Evolutionary conservation across 2,888 invertebrate species (phyloP).

Genomic region (Macrophya annulata): DNA sequence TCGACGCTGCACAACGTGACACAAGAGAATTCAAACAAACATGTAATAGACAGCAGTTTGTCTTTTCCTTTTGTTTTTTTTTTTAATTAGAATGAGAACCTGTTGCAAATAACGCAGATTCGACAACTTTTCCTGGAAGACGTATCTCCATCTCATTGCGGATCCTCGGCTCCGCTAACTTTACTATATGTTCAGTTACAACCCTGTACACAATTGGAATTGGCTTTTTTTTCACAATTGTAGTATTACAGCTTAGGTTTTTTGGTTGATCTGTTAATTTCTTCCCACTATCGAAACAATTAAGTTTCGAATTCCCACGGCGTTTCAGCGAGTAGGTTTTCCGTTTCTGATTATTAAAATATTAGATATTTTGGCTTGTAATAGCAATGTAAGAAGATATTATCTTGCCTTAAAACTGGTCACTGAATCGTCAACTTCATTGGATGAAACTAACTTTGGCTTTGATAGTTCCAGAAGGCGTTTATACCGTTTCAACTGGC

Average conservation of each 20-base stretch:
- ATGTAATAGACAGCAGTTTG: not conserved
- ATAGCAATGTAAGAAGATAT: not conserved
- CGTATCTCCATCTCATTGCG: conserved; percentile 54
- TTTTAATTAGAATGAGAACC: conserved; percentile 53
- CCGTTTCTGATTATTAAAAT: not conserved
- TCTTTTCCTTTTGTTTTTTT: not conserved
- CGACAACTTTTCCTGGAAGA: conserved; percentile 59
- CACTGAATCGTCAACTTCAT: not conserved
- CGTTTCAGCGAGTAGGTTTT: not conserved
- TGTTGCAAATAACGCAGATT: conserved; percentile 61
- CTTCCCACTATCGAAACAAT: not conserved
- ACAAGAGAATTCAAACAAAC: not conserved
- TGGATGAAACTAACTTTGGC: conserved; percentile 19
- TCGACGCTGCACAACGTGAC: conserved; percentile 60
- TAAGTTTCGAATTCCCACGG: not conserved
- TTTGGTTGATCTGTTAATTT: not conserved
- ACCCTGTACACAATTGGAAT: conserved; percentile 9
- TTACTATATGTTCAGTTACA: conserved; percentile 57
- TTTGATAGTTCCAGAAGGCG: conserved; percentile 33
- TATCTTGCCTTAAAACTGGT: conserved; percentile 9
- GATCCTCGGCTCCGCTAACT: conserved; percentile 61
- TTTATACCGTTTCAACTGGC: conserved; percentile 24
- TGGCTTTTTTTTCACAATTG: conserved; percentile 46
- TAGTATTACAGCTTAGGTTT: not conserved
- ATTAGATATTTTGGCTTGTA: not conserved